Conservation (phyloP, 2,113 vertebrate genomes). For the Perccottus glenii region DNA sequence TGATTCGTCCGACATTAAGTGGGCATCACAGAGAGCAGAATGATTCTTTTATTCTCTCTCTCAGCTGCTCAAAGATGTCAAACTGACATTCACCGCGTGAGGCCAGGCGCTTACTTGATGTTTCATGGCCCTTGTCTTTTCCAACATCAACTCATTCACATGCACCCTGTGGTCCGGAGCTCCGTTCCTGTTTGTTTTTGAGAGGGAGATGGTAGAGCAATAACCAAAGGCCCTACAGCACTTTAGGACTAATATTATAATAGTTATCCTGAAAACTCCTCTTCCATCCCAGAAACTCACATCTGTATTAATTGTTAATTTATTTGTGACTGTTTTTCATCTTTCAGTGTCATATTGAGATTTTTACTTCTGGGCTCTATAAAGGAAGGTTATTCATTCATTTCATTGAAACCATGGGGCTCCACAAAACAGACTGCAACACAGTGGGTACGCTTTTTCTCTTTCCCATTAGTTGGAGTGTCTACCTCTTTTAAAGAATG, state of each 20-base stretch:
- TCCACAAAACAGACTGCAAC: constrained; percentile 10
- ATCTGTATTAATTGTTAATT: too few relatives aligned
- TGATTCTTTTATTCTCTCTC: constrained; percentile 63
- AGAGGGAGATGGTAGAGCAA: neutral
- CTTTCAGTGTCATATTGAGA: constrained; percentile 49
- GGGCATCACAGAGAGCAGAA: constrained; percentile 58
- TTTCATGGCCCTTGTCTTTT: constrained; percentile 39
- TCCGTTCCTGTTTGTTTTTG: constrained; percentile 11
- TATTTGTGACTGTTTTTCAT: too few relatives aligned
- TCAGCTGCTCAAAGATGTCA: constrained; percentile 65
- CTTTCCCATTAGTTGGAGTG: constrained; percentile 35
- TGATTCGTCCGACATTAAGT: constrained; percentile 65
- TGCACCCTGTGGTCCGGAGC: constrained; percentile 23
- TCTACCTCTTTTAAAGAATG: constrained; percentile 14
- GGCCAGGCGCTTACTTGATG: constrained; percentile 43
- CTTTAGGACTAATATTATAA: constrained; percentile 1
- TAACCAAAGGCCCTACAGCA: neutral
- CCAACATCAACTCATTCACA: constrained; percentile 43
- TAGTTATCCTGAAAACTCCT: constrained; percentile 1
- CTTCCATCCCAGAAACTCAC: too few relatives aligned
- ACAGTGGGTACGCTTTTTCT: constrained; percentile 35
- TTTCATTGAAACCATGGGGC: constrained; percentile 15
- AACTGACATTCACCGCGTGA: constrained; percentile 59
- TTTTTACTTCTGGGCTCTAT: constrained; percentile 11
- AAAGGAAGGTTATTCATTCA: constrained; percentile 7